A percentile compares a stretch with the other conserved stretches of the same genome.
These are phyloP conservation scores for Drosophila eohydei DNA, from an alignment of 2,888 invertebrate genomes.

Conservation along the genomic window DNA sequence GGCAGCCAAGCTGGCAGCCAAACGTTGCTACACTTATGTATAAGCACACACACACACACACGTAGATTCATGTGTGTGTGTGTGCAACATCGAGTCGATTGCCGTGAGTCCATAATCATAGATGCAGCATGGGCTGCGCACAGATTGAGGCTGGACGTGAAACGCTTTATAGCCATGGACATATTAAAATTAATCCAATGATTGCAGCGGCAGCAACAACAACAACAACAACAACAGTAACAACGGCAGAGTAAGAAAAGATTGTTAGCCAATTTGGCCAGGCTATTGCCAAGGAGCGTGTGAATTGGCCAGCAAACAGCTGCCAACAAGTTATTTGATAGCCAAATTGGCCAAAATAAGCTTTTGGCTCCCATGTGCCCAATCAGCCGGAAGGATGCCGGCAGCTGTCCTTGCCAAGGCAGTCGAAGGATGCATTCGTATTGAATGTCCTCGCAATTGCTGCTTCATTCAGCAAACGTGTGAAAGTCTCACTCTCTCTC, in stretches of 20 bases:
- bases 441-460: constrained; percentile 68
- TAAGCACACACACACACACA: constrained; percentile 1
- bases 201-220: constrained; percentile 63
- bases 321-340: constrained; percentile 75
- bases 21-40: constrained; percentile 75
- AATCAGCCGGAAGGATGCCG: constrained; percentile 68
- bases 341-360: constrained; percentile 65
- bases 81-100: constrained; percentile 61
- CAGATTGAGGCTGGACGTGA: constrained; percentile 64
- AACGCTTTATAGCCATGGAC: constrained; percentile 74
- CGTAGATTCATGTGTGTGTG: constrained; percentile 15
- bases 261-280: constrained; percentile 73
- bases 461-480: constrained; percentile 65
- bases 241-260: constrained; percentile 18
- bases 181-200: constrained; percentile 82
- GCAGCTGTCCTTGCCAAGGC: constrained; percentile 45
- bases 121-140: constrained; percentile 67
- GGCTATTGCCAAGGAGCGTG: constrained; percentile 46
- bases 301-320: constrained; percentile 57
- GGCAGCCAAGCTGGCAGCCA: constrained; percentile 67
- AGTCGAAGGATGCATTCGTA: constrained; percentile 77
- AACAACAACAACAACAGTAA: constrained; percentile 17
- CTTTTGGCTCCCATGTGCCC: constrained; percentile 67
- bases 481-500: constrained; percentile 39
- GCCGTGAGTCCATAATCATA: constrained; percentile 80